Evolutionary conservation across 2,797 vertebrate species (phyloP), one percentile per base, ranked within the genome.

Genomic region (Hippoglossus hippoglossus): DNA sequence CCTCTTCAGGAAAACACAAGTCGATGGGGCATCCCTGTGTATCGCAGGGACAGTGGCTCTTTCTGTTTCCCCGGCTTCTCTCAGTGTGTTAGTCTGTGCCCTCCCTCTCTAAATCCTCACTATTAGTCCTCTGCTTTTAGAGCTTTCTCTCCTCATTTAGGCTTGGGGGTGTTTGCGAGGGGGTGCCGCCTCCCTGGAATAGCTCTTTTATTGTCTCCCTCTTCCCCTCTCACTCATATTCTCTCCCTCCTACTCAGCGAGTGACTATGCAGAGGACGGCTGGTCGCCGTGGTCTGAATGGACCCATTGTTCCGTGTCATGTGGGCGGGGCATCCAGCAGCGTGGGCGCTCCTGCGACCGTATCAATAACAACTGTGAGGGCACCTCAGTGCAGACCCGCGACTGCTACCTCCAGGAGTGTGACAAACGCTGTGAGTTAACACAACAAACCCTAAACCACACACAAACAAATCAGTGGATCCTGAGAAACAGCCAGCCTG

Each of bases 231-330:
- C 67, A 46, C 83, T 81, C 82, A 82, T 88, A 86, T 89, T 75
- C 70, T 71, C 79, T 88, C 82, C 84, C 76, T 83, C 71, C 73
- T 83, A 67, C 73, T 83, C 91, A 99, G 98, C 94, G 84, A 99
- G 96, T 0, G 97, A 99, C 93, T 98, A 95, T 13, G 96, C 97
- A 6, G 98, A 99, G 25, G 98, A 98, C 36, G 95, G 96, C 90
- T 99, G 98, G 98, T 99, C 98, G 72, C 98, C 95, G 0, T 99
- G 98, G 98, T 99, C 98, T 85, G 97, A 99, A 91, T 99, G 98
- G 98, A 99, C 98, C 58, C 95, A 97, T 65, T 99, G 98, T 93
- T 99, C 98, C 0, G 95, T 96, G 56, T 97, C 97, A 0, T 99
- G 98, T 90, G 98, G 98, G 88, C 97, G 96, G 56, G 98, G 98